A percentile compares a stretch with the other conserved stretches of the same genome.
Evolutionary conservation across 2,888 invertebrate species (phyloP).

Genomic region (Ramazzottius varieornatus): DNA sequence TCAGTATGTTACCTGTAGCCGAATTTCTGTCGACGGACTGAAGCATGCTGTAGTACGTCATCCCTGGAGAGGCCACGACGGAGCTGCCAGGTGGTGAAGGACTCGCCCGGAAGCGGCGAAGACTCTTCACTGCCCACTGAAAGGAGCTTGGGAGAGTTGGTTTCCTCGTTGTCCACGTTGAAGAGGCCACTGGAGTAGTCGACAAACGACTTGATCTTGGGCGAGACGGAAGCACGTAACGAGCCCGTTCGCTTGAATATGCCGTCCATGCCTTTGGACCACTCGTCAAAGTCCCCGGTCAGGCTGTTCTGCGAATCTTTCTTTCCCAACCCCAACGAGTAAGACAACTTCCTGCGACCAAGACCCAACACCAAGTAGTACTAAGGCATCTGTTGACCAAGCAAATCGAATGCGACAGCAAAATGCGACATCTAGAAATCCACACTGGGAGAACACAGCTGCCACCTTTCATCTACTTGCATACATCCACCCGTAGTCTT

Average conservation of each 20-base stretch:
- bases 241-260: background rate
- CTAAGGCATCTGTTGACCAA: background rate
- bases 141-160: constrained; percentile 25
- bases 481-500: too few relatives aligned
- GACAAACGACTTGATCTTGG: constrained; percentile 34
- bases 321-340: constrained; percentile 15
- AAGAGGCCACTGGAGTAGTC: constrained; percentile 83
- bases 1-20: too few relatives aligned
- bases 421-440: too few relatives aligned
- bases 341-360: background rate
- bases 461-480: too few relatives aligned
- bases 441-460: too few relatives aligned
- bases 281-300: background rate
- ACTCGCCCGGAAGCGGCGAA: constrained; percentile 43
- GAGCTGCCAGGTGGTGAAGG: constrained; percentile 3
- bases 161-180: constrained; percentile 68
- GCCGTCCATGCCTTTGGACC: background rate
- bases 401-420: too few relatives aligned
- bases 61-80: background rate
- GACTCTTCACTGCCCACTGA: constrained; percentile 32
- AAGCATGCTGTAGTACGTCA: constrained; percentile 7
- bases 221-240: background rate
- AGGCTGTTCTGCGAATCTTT: constrained; percentile 6
- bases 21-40: constrained; percentile 12
- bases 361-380: too few relatives aligned